Base-by-base conservation (phyloP, 2,797 vertebrate species). In the Eurystomus glaucurus region DNA sequence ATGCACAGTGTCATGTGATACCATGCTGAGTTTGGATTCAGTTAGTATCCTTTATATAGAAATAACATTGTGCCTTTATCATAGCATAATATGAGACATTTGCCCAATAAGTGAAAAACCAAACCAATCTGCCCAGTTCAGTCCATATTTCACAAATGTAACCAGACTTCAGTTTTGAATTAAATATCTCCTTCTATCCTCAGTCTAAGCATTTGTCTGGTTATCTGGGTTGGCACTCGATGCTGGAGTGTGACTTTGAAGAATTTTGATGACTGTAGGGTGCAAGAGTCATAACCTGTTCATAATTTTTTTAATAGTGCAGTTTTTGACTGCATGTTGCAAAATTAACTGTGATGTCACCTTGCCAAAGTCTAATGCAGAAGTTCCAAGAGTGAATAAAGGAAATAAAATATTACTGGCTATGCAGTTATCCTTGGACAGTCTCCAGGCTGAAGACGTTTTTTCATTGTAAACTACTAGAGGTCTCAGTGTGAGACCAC, bases 391-490 rank as follows among this genome's bases (percentile, higher is more conserved):
- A 86, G 50, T 35, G 37, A 95, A 96, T 95, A 98, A 97, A 96
- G 93, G 95, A 97, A 97, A 96, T 97, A 96, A 98, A 98, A 96
- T 91, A 94, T 94, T 97, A 97, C 95, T 97, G 94, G 88, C 76
- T 96, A 61, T 89, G 72, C 83, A 96, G 95, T 98, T 98, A 91
- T 96, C 97, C 97, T 98, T 98, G 98, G 98, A 98, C 41, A 55
- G 25, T 62, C 78, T 98, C 98, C 98, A 98, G 90, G 88, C 66
- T 92, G 95, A 97, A 97, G 95, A 96, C 76, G 51, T 98, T 97
- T 97, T 98, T 98, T 96, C 98, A 95, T 51, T 97, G 85, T 96
- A 96, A 97, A 96, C 58, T 96, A 95, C 84, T 75, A 97, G 76
- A 97, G 70, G 96, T 95, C 90, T 97, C 85, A 31, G 88, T 82